These are phyloP conservation scores for Upupa epops DNA, from an alignment of 2,113 vertebrate species.

Conservation along the genomic window DNA sequence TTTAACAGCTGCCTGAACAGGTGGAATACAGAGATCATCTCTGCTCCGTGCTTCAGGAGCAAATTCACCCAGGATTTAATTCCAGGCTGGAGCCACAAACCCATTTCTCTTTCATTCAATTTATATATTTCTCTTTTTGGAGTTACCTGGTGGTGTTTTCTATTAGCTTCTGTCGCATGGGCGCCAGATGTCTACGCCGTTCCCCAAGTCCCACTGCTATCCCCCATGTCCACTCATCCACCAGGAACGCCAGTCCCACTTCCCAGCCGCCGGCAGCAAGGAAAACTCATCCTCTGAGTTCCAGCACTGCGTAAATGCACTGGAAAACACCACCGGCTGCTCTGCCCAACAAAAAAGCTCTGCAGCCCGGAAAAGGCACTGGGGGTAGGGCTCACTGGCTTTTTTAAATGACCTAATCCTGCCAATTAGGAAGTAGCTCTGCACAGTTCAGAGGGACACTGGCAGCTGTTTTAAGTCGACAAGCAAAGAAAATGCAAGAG, in stretches of 20 bases:
- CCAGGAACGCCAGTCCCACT: background rate
- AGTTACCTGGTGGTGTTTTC: slow-evolving; percentile 32
- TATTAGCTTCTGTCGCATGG: background rate
- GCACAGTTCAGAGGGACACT: background rate
- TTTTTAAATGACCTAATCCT: slow-evolving; percentile 60
- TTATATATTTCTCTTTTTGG: background rate
- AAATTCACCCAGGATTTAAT: slow-evolving; percentile 29
- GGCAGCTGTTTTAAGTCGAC: slow-evolving; percentile 2
- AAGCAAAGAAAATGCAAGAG: background rate
- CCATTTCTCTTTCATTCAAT: background rate
- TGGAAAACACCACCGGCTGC: slow-evolving; percentile 3
- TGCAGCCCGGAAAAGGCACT: slow-evolving; percentile 41
- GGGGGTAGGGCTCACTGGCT: background rate
- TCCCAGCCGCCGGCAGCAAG: background rate
- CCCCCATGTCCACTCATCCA: background rate
- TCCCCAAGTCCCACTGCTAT: background rate
- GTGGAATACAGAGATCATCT: slow-evolving; percentile 14
- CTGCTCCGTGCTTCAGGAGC: background rate
- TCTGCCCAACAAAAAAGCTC: background rate
- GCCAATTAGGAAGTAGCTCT: slow-evolving; percentile 40
- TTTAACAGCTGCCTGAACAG: slow-evolving; percentile 58
- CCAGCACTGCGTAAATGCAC: background rate
- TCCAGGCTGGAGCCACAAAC: background rate
- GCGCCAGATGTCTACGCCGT: background rate
- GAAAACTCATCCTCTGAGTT: background rate